Conservation (phyloP, 92 coral and sea anemone species). For the Phenganax marumi region DNA sequence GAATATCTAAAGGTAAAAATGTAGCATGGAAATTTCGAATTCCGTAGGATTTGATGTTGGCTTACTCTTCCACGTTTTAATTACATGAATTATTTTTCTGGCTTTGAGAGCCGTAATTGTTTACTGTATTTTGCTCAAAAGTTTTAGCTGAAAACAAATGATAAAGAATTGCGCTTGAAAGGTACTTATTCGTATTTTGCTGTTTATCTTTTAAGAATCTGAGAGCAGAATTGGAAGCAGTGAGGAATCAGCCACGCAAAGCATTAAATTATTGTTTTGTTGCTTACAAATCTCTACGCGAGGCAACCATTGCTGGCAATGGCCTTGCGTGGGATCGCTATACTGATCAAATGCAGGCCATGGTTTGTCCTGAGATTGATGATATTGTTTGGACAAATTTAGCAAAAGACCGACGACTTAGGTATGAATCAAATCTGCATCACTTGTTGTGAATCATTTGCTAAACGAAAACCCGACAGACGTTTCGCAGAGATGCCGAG, state of each 20-base stretch:
- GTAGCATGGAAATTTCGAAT: neutral
- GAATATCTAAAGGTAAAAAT: conserved; percentile 66
- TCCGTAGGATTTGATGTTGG: neutral
- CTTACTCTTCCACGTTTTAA: neutral
- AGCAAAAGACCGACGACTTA: conserved; percentile 48
- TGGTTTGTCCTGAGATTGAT: conserved; percentile 74
- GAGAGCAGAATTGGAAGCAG: conserved; percentile 61
- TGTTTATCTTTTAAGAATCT: conserved; percentile 49
- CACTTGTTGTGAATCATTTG: neutral
- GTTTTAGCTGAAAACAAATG: neutral
- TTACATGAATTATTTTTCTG: neutral
- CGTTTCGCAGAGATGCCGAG: too few relatives aligned
- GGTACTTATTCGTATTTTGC: neutral
- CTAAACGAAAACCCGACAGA: too few relatives aligned
- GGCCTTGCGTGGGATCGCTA: conserved; percentile 72
- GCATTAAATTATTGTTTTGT: conserved; percentile 70
- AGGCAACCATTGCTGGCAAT: conserved; percentile 72
- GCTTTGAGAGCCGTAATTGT: neutral
- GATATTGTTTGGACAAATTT: conserved; percentile 82
- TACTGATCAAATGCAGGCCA: conserved; percentile 56
- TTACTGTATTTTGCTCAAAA: neutral
- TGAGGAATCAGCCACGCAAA: conserved; percentile 57
- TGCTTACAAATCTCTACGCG: conserved; percentile 69
- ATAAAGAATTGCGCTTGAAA: neutral
- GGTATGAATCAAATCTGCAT: conserved; percentile 46